Evolutionary conservation across 1,140 invertebrate species (phyloP).

Genomic region (Neodiprion pinetum): DNA sequence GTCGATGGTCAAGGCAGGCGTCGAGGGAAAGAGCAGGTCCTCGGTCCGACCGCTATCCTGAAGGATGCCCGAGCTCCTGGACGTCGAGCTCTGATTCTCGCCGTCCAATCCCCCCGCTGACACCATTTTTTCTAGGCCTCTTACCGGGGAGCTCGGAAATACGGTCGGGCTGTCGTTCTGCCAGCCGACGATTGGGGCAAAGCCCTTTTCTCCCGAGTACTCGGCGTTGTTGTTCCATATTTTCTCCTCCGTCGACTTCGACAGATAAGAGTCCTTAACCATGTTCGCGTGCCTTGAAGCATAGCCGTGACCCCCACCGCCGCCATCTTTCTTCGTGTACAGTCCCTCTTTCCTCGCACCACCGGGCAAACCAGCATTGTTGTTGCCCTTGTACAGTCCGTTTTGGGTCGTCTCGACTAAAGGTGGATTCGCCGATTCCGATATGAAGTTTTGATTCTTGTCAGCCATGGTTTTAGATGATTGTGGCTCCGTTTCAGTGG

Average conservation of each 20-base stretch:
- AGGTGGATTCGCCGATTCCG: slow-evolving; percentile 16
- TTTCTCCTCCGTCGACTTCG: slow-evolving; percentile 17
- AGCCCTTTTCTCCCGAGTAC: slow-evolving; percentile 16
- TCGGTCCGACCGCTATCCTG: slow-evolving; percentile 42
- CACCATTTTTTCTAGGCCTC: slow-evolving; percentile 33
- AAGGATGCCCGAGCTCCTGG: slow-evolving; percentile 43
- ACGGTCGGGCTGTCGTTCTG: slow-evolving; percentile 45
- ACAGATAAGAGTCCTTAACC: slow-evolving; percentile 18
- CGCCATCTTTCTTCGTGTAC: slow-evolving; percentile 31
- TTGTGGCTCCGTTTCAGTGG: slow-evolving; percentile 48
- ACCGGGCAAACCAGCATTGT: slow-evolving; percentile 6
- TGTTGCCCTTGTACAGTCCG: slow-evolving; percentile 8
- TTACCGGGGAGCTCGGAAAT: slow-evolving; percentile 36
- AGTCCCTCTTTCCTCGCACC: slow-evolving; percentile 32
- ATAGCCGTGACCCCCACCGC: slow-evolving; percentile 13
- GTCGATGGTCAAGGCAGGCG: slow-evolving; percentile 38
- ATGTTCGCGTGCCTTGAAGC: slow-evolving; percentile 23
- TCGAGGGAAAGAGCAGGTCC: slow-evolving; percentile 42
- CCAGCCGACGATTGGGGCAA: slow-evolving; percentile 55
- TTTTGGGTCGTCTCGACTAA: slow-evolving; percentile 5
- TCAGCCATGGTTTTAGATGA: slow-evolving; percentile 39
- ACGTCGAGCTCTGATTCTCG: slow-evolving; percentile 23
- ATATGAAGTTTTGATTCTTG: slow-evolving; percentile 35
- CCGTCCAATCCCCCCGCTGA: slow-evolving; percentile 11
- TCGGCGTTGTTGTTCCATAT: slow-evolving; percentile 1